phyloP scores from a whole-genome alignment of 2,888 invertebrate species.

The Agrochola litura region DNA sequence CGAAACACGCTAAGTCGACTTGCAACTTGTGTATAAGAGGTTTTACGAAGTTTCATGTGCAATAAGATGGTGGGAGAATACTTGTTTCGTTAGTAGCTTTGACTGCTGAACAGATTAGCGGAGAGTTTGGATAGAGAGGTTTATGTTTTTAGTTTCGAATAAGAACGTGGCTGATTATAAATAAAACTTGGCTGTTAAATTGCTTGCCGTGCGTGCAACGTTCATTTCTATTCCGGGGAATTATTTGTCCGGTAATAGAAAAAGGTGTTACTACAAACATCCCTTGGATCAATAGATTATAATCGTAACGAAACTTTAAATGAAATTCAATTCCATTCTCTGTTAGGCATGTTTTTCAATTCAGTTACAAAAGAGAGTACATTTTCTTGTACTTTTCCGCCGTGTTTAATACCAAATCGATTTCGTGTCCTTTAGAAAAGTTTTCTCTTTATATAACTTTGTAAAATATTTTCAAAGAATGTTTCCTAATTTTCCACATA shows the following conservation, averaged over 20 bases:
- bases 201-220: not conserved
- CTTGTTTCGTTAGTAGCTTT: constrained; percentile 38
- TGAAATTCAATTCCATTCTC: not conserved
- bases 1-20: constrained; percentile 54
- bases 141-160: constrained; percentile 9
- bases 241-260: not conserved
- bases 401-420: not conserved
- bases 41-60: constrained; percentile 58
- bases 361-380: not conserved
- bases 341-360: not conserved
- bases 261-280: not conserved
- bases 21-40: constrained; percentile 48
- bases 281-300: not conserved
- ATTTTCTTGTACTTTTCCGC: not conserved
- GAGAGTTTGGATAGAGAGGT: not conserved
- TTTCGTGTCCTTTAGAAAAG: constrained; percentile 1
- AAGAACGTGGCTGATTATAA: not conserved
- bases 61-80: constrained; percentile 37
- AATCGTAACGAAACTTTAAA: not conserved
- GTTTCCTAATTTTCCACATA: not conserved
- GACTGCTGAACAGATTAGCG: constrained; percentile 34
- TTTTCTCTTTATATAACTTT: not conserved
- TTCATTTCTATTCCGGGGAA: not conserved
- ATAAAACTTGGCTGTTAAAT: not conserved
- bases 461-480: constrained; percentile 3